Base-by-base conservation (phyloP, 2,888 invertebrate genomes). In the Crossocerus cetratus region DNA sequence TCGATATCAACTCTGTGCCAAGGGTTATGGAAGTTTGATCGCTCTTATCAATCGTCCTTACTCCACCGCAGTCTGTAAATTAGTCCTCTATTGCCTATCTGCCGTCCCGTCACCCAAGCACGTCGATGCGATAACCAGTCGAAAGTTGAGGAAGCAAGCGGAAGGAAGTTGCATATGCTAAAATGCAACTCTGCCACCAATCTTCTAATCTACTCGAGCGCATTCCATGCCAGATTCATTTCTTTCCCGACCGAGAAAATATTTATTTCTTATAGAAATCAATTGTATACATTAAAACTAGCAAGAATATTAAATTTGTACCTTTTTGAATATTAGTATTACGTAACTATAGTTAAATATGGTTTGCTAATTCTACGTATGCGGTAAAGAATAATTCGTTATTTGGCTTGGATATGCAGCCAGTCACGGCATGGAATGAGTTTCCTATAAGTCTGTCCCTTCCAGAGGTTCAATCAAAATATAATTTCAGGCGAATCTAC, bases 1-100 rank as follows among this genome's bases (percentile, higher is more conserved):
- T 90, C 72, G 88, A 90, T 77, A 85, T 89, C 70, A 89, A 86
- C 69, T 82, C 87, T 43, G 87, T 89, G 64, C 88, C 86, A 56
- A 85, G 88, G 69, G 84, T 86, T 58, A 81, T 84, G 74, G 88
- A 88, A 81, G 81, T 87, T 76, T 89, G 83, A 88, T 73, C 60
- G 68, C 49, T 53, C 62, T 14, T 45, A 66, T 70, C 66, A 21
- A 62, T 65, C 23, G 13, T 60, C 53, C 55, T 57, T 56, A 60
- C 65, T 65, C 65, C 62, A 21, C 70, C 56, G 73, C 72, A 59
- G 69, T 59, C 66, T 53, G 70, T 53, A 54, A 75, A 74, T 69
- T 66, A 67, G 58, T 68, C 71, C 66, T 65, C 53, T 42, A 60
- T 53, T 60, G 68, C 45, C 74, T 45, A 70, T 57, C 18, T 57